Base-by-base conservation (phyloP, 2,888 invertebrate genomes). In the Polyploca ridens region DNA sequence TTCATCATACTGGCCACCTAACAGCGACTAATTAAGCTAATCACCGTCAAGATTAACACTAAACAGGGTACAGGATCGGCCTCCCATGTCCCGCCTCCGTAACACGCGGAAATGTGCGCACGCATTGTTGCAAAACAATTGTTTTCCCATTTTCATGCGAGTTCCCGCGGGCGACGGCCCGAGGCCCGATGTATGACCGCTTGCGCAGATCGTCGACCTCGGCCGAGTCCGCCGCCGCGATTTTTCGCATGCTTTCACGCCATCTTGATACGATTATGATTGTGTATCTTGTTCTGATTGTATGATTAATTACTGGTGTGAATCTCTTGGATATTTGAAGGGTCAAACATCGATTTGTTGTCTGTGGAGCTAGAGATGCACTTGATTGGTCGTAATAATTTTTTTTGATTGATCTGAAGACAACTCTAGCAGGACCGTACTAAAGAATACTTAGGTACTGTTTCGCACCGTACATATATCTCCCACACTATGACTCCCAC, bases 41-140 rank as follows among this genome's bases (percentile, higher is more conserved):
- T 14, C 46, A 46, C 16, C 10, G 5, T 14, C 19, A 19, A 54
- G 54, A 3, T 54, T n/a, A 4, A n/a, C 54, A 3, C 19, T 19
- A 54, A 19, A 54, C 54, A 66, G 63, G 33, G 66, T 67, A 66
- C 64, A 57, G 66, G 65, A 66, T 70, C 68, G 64, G 35, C 58
- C 58, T 62, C 27, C 61, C 58, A 59, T 16, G 54, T 19, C 19
- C 54, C 10, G 54, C 54, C 10, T 16, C 41, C 46, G 59, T 60
- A 73, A 68, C 68, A 73, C 68, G 81, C 70, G 74, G 73, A 69
- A 66, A 16, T 64, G 73, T 67, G 78, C 80, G 71, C 81, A 83
- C 83, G 86, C 87, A 87, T 88, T 88, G 87, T 88, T 85, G 77
- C 69, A 74, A 78, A n/a, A 85, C 87, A 83, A 88, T 86, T 85